A percentile compares a stretch with the other conserved stretches of the same genome.
These are phyloP conservation scores for Moxostoma hubbsi DNA, from an alignment of 2,797 vertebrate genomes.

Conservation along the genomic window DNA sequence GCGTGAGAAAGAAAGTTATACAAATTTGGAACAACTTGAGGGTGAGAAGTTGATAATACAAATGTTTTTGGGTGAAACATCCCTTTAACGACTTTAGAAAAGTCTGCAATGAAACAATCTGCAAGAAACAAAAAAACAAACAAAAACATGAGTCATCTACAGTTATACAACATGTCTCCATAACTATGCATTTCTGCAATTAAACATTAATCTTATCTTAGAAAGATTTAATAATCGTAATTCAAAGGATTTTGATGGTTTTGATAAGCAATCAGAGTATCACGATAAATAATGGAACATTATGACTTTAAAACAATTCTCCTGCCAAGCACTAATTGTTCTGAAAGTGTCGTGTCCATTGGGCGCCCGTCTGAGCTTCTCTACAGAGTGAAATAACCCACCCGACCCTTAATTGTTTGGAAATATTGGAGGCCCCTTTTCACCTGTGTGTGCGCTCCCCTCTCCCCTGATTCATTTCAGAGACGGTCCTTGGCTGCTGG, in stretches of 20 bases:
- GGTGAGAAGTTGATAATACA: too few relatives aligned
- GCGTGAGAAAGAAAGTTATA: too few relatives aligned
- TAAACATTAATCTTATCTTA: conserved; percentile 64
- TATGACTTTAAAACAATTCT: conserved; percentile 78
- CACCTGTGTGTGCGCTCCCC: conserved; percentile 72
- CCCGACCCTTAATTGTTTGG: conserved; percentile 82
- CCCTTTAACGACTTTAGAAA: not conserved
- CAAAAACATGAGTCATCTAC: too few relatives aligned
- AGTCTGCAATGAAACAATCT: not conserved
- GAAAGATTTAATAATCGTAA: conserved; percentile 76
- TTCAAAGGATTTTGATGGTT: conserved; percentile 78
- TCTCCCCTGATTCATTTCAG: conserved; percentile 88
- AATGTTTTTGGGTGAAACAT: too few relatives aligned
- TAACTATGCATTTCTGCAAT: conserved; percentile 66
- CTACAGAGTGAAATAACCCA: conserved; percentile 82
- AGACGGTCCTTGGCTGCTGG: conserved; percentile 87
- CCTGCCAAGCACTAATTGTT: conserved; percentile 69
- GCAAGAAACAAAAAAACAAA: not conserved
- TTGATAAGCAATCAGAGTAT: conserved; percentile 80
- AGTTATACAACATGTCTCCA: conserved; percentile 52
- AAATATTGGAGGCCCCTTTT: conserved; percentile 75
- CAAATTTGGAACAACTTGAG: too few relatives aligned
- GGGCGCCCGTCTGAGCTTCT: conserved; percentile 77
- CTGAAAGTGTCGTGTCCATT: conserved; percentile 80
- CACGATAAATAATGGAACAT: conserved; percentile 78